phyloP scores from a whole-genome alignment of 2,888 invertebrate species.

The Cotesia congregata region DNA sequence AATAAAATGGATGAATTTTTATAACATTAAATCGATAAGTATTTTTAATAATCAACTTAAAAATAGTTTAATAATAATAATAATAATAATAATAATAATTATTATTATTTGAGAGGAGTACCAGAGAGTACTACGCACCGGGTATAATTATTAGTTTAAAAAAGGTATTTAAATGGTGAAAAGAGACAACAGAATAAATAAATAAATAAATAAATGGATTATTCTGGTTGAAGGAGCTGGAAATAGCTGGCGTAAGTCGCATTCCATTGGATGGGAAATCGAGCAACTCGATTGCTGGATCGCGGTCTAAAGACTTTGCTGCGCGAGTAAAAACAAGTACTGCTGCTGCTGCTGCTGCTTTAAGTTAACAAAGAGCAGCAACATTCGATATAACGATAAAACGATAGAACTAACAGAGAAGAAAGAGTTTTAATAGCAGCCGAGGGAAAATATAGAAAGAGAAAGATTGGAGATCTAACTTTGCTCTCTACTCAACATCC shows the following conservation, averaged over 20 bases:
- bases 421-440: slow-evolving; percentile 31
- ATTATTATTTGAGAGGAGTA: too few relatives aligned
- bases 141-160: neutral
- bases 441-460: neutral
- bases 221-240: slow-evolving; percentile 1
- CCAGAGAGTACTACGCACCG: too few relatives aligned
- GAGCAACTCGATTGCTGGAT: slow-evolving; percentile 16
- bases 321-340: neutral
- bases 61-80: too few relatives aligned
- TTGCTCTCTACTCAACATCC: slow-evolving; percentile 45
- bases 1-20: neutral
- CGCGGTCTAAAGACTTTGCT: neutral
- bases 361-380: slow-evolving; percentile 9
- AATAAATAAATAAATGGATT: slow-evolving; percentile 13
- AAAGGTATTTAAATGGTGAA: neutral
- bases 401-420: slow-evolving; percentile 6
- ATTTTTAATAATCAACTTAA: too few relatives aligned
- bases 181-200: slow-evolving; percentile 7
- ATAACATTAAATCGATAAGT: neutral
- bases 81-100: too few relatives aligned
- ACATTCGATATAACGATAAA: neutral
- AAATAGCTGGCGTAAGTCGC: slow-evolving; percentile 6
- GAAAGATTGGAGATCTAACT: slow-evolving; percentile 16
- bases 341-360: neutral
- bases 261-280: slow-evolving; percentile 16